Evolutionary conservation across 2,888 invertebrate genomes (phyloP).

Genomic region (Pristionchus japonicus): DNA sequence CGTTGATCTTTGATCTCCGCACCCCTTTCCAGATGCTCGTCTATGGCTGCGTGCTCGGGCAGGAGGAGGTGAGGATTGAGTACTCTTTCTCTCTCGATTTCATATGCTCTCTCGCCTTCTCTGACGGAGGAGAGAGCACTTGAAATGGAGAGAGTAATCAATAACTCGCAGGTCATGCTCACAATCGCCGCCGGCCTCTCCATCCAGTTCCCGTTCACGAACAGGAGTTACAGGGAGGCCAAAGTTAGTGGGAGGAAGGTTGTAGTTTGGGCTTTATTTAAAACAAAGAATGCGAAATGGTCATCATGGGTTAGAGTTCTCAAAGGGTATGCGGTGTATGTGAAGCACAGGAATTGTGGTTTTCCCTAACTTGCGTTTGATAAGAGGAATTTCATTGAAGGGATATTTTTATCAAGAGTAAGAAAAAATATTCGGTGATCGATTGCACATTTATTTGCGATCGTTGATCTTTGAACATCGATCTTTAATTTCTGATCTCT

Average conservation of each 20-base stretch:
- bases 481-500: background rate
- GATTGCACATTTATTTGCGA: background rate
- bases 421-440: background rate
- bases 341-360: too few species aligned
- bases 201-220: slow-evolving; percentile 92
- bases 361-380: too few species aligned
- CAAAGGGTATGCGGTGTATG: too few species aligned
- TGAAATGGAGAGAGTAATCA: slow-evolving; percentile 49
- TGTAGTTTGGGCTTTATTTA: background rate
- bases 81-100: background rate
- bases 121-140: too few species aligned
- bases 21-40: slow-evolving; percentile 63
- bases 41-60: slow-evolving; percentile 65
- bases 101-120: background rate
- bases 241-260: slow-evolving; percentile 73
- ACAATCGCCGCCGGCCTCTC: slow-evolving; percentile 92
- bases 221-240: slow-evolving; percentile 87
- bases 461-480: background rate
- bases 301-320: too few species aligned
- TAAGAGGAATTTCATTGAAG: too few species aligned
- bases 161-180: slow-evolving; percentile 81
- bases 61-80: slow-evolving; percentile 81
- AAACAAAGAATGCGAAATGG: too few species aligned
- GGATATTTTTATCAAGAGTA: slow-evolving; percentile 62
- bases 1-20: background rate